phyloP scores from a whole-genome alignment of 2,113 vertebrate species.

The Colius striatus region DNA sequence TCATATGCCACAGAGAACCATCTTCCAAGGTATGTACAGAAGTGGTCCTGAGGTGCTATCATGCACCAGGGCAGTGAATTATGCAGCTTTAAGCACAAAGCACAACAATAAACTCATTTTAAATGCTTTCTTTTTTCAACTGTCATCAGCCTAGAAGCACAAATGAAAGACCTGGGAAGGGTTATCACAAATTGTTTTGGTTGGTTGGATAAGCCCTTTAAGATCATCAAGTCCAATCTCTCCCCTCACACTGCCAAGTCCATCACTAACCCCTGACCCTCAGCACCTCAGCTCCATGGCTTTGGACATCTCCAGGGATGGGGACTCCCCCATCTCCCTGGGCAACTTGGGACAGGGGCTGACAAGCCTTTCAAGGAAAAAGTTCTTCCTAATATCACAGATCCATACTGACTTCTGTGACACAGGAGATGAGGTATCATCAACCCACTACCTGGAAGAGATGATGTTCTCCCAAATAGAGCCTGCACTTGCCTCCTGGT shows the following conservation, averaged over 20 bases:
- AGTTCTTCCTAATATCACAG: no score
- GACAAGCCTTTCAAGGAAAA: no score
- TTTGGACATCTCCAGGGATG: no score
- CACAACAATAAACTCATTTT: background rate
- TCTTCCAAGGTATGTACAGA: background rate
- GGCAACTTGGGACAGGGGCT: no score
- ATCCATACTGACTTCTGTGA: background rate
- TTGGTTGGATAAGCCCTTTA: no score
- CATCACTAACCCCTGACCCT: no score
- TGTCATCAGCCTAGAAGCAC: background rate
- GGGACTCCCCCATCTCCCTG: no score
- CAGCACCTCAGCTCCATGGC: no score
- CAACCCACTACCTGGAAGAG: background rate
- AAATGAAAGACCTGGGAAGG: background rate
- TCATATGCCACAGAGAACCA: background rate
- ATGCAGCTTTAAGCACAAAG: background rate
- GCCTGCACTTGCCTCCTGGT: background rate
- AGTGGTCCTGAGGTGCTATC: background rate
- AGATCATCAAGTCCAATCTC: no score
- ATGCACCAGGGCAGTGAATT: background rate
- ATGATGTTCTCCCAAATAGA: background rate
- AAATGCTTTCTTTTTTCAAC: background rate
- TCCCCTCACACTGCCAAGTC: no score
- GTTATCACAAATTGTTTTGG: background rate
- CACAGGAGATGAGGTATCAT: background rate